phyloP scores from a whole-genome alignment of 2,797 vertebrate species.

The Alca torda region DNA sequence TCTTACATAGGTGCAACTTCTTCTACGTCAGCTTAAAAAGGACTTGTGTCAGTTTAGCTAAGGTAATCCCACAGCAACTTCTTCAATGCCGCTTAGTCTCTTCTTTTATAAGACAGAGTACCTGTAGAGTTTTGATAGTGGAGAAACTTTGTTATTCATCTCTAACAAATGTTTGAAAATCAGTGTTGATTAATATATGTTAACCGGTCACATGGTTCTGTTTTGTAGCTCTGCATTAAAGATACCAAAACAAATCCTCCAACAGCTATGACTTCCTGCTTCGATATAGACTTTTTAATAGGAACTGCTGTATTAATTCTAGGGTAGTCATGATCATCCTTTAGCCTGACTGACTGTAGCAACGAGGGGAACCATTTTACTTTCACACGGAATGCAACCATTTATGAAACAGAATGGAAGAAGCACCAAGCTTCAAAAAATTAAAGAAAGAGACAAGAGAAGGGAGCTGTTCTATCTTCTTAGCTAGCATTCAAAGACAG shows the following conservation, averaged over 20 bases:
- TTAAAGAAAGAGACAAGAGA: background rate
- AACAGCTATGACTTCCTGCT: background rate
- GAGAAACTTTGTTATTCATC: background rate
- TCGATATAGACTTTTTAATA: background rate
- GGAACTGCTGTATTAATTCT: background rate
- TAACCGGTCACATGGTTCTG: background rate
- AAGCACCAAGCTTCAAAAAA: background rate
- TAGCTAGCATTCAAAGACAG: background rate
- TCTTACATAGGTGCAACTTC: background rate
- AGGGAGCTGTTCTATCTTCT: background rate
- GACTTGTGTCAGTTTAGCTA: background rate
- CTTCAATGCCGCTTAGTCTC: background rate
- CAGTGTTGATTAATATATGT: background rate
- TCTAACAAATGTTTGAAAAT: background rate
- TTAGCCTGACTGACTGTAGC: background rate
- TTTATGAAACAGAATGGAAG: background rate
- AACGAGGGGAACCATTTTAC: constrained; percentile 11
- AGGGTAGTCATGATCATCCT: background rate
- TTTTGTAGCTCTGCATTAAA: background rate
- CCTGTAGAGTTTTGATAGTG: background rate
- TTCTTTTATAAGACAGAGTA: background rate
- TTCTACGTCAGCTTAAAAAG: background rate
- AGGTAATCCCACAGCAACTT: background rate
- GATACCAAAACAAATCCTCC: background rate
- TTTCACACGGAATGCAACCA: background rate